These are phyloP conservation scores for Sycophaga agraensis DNA, from an alignment of 1,140 invertebrate species.

Conservation along the genomic window DNA sequence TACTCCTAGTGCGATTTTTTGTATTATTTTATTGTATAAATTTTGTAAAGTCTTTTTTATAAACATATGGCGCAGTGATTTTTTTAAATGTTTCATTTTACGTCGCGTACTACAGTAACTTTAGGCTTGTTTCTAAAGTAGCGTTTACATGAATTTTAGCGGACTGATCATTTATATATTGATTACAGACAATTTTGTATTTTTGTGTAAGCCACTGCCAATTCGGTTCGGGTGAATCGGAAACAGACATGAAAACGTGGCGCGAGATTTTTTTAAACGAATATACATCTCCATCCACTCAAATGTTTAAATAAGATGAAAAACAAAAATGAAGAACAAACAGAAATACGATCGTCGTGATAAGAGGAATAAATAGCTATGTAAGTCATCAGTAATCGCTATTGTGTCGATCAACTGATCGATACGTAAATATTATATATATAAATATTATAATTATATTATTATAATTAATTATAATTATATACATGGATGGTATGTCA, in stretches of 20 bases:
- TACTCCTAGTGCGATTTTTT: constrained; percentile 21
- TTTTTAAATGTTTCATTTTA: constrained; percentile 19
- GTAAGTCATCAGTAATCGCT: constrained; percentile 28
- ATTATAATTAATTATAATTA: constrained; percentile 40
- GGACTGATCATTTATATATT: constrained; percentile 19
- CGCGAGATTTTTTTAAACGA: constrained; percentile 23
- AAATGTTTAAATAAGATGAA: constrained; percentile 22
- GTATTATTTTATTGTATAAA: constrained; percentile 32
- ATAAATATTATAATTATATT: constrained; percentile 17
- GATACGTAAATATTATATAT: constrained; percentile 31
- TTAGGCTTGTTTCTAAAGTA: background rate
- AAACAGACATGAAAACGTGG: constrained; percentile 1
- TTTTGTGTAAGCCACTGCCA: constrained; percentile 27
- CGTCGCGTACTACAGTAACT: constrained; percentile 6
- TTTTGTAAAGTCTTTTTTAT: constrained; percentile 31
- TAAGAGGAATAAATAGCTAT: constrained; percentile 24
- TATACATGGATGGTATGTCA: constrained; percentile 52
- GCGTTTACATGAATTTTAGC: constrained; percentile 4
- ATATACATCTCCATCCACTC: constrained; percentile 29
- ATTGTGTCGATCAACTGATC: constrained; percentile 27
- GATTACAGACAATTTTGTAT: constrained; percentile 16
- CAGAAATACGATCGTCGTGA: constrained; percentile 25
- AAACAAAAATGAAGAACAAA: constrained; percentile 14
- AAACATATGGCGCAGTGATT: constrained; percentile 8
- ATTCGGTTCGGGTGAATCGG: constrained; percentile 7